Base-by-base conservation (phyloP, 2,888 invertebrate species). In the Phlogophora meticulosa region DNA sequence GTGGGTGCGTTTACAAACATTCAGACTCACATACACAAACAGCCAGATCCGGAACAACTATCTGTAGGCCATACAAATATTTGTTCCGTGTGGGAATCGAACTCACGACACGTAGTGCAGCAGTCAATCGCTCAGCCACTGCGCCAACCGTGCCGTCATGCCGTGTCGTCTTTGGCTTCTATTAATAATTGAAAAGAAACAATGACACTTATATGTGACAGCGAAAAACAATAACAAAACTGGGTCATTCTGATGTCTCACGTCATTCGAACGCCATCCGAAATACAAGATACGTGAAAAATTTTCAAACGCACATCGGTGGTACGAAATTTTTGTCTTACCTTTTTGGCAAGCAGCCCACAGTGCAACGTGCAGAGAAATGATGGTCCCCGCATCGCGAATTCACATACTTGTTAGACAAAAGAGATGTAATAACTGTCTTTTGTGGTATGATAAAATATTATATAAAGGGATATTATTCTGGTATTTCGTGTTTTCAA, bases 271-370 rank as follows among this genome's bases (percentile, higher is more conserved):
- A 69, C 66, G 49, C 53, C 55, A 65, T 66, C 42, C 17, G 36
- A 77, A 57, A 66, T 57, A 49, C 51, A 56, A 62, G 43, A 65
- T 61, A 49, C 60, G 40, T 51, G 53, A 71, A 81, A 66, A 63
- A 58, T 58, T 70, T 71, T 70, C 55, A 24, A 72, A 78, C 81
- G 71, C 76, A 67, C 72, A 67, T 75, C 55, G 43, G 17, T 58
- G 52, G 49, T 58, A 48, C 58, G 68, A 71, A n/a, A n/a, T 62
- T 80, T 81, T 75, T 67, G 66, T 77, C 76, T 66, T 55, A 62
- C 53, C 28, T 36, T 76, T 75, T 82, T 86, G 85, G 85, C 86
- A 71, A 32, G 10, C 22, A 1, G 78, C 85, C 86, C 77, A 78
- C 64, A 74, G 77, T 85, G 86, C 82, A 76, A 46, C 77, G 71